Base-by-base conservation (phyloP, 2,113 vertebrate genomes). In the Amblyornis subalaris region DNA sequence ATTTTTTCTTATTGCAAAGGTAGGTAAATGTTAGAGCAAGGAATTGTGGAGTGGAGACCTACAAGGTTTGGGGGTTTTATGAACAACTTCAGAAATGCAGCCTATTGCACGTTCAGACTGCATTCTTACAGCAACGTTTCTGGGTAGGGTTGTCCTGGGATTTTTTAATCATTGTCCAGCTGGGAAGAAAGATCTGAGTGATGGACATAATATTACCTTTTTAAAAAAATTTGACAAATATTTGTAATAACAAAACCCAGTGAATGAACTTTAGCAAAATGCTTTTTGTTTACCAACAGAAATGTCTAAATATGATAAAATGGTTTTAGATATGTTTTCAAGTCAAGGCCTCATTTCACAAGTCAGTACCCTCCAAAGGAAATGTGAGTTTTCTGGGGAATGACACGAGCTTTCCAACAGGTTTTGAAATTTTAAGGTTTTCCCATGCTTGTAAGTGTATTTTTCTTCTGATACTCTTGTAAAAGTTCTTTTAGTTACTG, bases 371-470 rank as follows among this genome's bases (percentile, higher is more conserved):
- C 17, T 48, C 36, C 23, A 45, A n/a, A 72, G 13, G 14, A 23
- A 71, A 40, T 7, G 4, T 25, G 12, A 74, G 8, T 76, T 72
- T 73, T 73, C 38, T 67, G 19, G 13, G 20, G 51, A n/a, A 14
- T 55, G 11, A 7, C 0, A 0, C 9, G 14, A 80, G 20, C 29
- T 58, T 80, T 31, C 12, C 36, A 62, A 45, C 4, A 77, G 28
- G 8, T 21, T 58, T 58, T 65, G 35, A 51, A 73, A 16, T 42
- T 1, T n/a, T 24, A 40, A 73, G 14, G 3, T 35, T 48, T 81
- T 67, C 24, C 62, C 21, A 1, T 1, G 2, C 5, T 55, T 53
- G 0, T 47, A n/a, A 64, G 21, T 64, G 17, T 57, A 0, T 65
- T 69, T 91, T 94, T 72, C 20, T 69, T 57, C 26, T 29, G 12